Evolutionary conservation across 2,888 invertebrate species (phyloP).

Genomic region (Glomeris marginata): DNA sequence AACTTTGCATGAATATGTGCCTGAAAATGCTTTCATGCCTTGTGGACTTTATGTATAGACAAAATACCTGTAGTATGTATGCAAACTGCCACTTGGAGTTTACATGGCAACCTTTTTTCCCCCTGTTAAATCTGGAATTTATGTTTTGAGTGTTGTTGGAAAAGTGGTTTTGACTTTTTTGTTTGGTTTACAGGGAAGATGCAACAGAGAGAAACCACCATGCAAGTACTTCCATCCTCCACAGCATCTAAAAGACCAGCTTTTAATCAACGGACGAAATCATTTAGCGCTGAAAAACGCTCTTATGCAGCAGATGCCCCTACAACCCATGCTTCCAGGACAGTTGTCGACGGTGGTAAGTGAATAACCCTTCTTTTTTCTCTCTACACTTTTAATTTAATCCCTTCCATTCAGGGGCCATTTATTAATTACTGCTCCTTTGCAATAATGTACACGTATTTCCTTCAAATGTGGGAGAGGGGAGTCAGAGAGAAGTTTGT

Average conservation of each 20-base stretch:
- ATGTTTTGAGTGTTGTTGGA: too few relatives aligned
- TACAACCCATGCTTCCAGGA: conserved; percentile 78
- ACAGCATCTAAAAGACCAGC: conserved; percentile 98
- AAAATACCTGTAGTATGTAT: too few relatives aligned
- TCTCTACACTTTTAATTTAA: background rate
- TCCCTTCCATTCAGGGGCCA: too few relatives aligned
- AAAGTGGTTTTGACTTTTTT: conserved; percentile 12
- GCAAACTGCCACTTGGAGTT: too few relatives aligned
- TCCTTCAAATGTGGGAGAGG: too few relatives aligned
- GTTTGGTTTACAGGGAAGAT: conserved; percentile 72
- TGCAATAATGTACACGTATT: too few relatives aligned
- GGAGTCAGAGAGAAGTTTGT: too few relatives aligned
- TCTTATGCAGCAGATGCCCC: conserved; percentile 92
- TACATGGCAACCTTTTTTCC: too few relatives aligned
- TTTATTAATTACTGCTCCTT: background rate
- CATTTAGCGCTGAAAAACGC: conserved; percentile 98
- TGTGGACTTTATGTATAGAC: too few relatives aligned
- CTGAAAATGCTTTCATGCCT: too few relatives aligned
- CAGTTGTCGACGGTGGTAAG: conserved; percentile 84
- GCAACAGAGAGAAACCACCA: conserved; percentile 99
- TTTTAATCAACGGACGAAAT: conserved; percentile 98
- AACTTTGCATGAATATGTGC: too few relatives aligned
- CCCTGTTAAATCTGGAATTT: too few relatives aligned
- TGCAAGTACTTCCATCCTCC: conserved; percentile 99
- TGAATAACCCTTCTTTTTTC: conserved; percentile 20